Percentiles rank a stretch among this genome's conserved stretches.
These are phyloP conservation scores for Sphaeramia orbicularis DNA, from an alignment of 2,797 vertebrate genomes.

Conservation along the genomic window DNA sequence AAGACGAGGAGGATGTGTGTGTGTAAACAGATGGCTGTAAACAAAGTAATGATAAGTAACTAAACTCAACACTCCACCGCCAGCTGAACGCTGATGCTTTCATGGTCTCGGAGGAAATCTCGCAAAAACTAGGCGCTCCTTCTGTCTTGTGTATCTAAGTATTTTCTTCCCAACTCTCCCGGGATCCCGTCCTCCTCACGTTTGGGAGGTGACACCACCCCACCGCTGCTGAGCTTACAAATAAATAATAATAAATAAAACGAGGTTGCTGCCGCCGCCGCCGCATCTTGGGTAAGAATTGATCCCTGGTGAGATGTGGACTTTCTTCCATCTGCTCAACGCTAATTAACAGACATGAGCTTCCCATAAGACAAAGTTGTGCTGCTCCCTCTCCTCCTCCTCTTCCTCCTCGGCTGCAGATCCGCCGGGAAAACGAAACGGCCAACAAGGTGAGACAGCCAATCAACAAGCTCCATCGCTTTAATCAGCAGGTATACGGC, in stretches of 20 bases:
- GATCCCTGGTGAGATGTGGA: constrained; percentile 77
- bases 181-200: constrained; percentile 52
- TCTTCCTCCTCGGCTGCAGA: constrained; percentile 53
- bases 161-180: constrained; percentile 52
- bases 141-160: constrained; percentile 62
- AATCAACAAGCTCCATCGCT: constrained; percentile 52
- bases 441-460: constrained; percentile 61
- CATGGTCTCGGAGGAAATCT: constrained; percentile 66
- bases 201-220: constrained; percentile 68
- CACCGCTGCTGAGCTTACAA: constrained; percentile 61
- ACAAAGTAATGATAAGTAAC: constrained; percentile 80
- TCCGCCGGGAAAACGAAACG: constrained; percentile 57
- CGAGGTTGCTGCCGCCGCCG: constrained; percentile 47
- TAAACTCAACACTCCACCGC: constrained; percentile 61
- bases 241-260: constrained; percentile 82
- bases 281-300: constrained; percentile 69
- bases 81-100: constrained; percentile 58
- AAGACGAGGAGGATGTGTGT: constrained; percentile 50
- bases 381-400: constrained; percentile 51
- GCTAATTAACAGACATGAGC: constrained; percentile 84
- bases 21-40: constrained; percentile 82
- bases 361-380: constrained; percentile 67
- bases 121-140: constrained; percentile 40
- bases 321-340: constrained; percentile 81
- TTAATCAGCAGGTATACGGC: constrained; percentile 43